A percentile compares a stretch with the other conserved stretches of the same genome.
phyloP scores from a whole-genome alignment of 2,113 vertebrate species.

The Buteo buteo region DNA sequence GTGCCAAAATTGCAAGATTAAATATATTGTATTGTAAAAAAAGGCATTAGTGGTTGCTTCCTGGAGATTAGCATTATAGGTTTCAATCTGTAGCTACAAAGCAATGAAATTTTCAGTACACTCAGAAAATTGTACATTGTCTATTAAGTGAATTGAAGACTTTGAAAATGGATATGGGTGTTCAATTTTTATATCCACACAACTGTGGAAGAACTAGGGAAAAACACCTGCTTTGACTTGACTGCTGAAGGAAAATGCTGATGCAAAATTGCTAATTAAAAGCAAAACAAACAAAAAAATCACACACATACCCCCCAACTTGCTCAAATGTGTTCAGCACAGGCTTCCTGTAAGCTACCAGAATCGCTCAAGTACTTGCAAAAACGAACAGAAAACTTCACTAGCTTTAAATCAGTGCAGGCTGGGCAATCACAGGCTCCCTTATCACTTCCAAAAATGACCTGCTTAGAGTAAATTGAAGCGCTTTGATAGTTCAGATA shows the following conservation, averaged over 20 bases:
- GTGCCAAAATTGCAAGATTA: constrained; percentile 4
- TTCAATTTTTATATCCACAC: not conserved
- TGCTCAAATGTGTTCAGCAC: not conserved
- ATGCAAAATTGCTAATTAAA: not conserved
- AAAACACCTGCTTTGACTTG: not conserved
- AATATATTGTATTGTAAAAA: constrained; percentile 19
- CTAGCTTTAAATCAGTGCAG: constrained; percentile 67
- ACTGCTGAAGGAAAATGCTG: not conserved
- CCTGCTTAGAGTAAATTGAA: constrained; percentile 75
- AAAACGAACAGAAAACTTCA: constrained; percentile 50
- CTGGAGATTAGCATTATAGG: constrained; percentile 27
- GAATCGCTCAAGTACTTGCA: constrained; percentile 28
- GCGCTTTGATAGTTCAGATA: constrained; percentile 59
- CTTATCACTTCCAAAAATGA: constrained; percentile 71
- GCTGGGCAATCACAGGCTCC: constrained; percentile 65
- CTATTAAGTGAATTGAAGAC: constrained; percentile 20
- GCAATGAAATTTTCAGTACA: constrained; percentile 18
- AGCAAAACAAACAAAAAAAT: not conserved
- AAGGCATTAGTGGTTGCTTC: constrained; percentile 25
- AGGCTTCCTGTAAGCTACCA: not conserved
- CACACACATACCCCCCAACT: not conserved
- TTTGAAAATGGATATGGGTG: not conserved
- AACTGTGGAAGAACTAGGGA: not conserved
- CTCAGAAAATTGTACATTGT: constrained; percentile 14
- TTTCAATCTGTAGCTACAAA: constrained; percentile 52